Evolutionary conservation across 2,797 vertebrate genomes (phyloP), one percentile per base, ranked within the genome.

Genomic region (Protosalanx chinensis): DNA sequence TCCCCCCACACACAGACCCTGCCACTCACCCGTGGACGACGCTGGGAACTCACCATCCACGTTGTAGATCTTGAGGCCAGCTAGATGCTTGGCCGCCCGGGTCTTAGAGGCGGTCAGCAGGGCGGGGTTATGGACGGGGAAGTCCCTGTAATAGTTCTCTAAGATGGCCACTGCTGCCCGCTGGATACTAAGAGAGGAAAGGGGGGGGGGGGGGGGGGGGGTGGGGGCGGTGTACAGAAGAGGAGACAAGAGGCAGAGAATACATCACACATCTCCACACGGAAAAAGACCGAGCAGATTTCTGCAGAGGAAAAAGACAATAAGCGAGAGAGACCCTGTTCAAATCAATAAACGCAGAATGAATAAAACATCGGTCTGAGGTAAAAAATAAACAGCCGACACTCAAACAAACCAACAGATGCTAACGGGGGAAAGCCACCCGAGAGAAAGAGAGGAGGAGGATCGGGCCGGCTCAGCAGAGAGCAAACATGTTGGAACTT

Each of bases 101-200:
- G 94, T 93, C 81, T 96, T 98, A 64, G 95, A 93, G 79, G 95
- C 94, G 35, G 94, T 95, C 63, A 97, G 88, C 58, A 97, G 91
- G 27, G 94, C 91, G 0, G 97, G 94, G 81, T 98, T 98, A 82
- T 97, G 95, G 76, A 98, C 92, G 2, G 95, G 91, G 84, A 98
- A 99, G 82, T 98, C 97, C 91, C 91, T 93, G 87, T 98, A 97
- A 91, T 98, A 99, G 79, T 94, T 95, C 90, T 99, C 95, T 88
- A 99, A 87, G 80, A 99, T 91, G 76, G 94, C 93, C 78, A 98
- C 81, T 6, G 97, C 97, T 16, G 96, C 96, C 79, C 93, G 90
- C 83, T 99, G 97, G 81, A 97, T 93, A 85, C 96, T 97, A 23
- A 15, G 53, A 57, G 56, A 49, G 5, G 49, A 5, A 67, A 1